Percentiles rank a stretch among this genome's conserved stretches.
Conservation (phyloP, 2,797 vertebrate species). For the Sciurus vulgaris region DNA sequence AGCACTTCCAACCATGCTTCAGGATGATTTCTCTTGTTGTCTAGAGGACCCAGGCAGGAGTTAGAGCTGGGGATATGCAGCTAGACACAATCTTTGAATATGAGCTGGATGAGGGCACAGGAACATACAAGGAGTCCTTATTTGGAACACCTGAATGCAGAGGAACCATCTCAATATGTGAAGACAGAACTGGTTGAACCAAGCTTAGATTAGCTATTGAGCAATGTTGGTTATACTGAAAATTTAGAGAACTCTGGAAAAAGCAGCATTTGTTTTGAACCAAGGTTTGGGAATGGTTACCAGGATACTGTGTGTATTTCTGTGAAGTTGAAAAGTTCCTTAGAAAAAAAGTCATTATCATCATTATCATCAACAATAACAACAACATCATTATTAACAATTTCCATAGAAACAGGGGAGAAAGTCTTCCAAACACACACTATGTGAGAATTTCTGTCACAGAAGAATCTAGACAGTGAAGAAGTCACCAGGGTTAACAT, state of each 20-base stretch:
- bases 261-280: not conserved
- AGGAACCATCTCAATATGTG: not conserved
- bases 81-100: not conserved
- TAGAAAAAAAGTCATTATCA: not conserved
- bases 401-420: not conserved
- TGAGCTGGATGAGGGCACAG: not conserved
- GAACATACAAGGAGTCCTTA: not conserved
- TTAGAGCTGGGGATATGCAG: not conserved
- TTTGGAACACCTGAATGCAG: not conserved
- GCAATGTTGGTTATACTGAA: rapidly evolving
- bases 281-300: not conserved
- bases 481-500: not conserved
- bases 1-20: not conserved
- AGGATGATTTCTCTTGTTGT: not conserved
- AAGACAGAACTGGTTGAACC: not conserved
- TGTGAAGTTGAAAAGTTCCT: not conserved
- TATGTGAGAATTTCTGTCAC: not conserved
- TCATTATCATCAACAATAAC: not conserved
- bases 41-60: not conserved
- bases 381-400: not conserved
- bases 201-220: not conserved
- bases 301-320: not conserved
- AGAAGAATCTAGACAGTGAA: not conserved
- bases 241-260: not conserved
- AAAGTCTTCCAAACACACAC: not conserved